A percentile compares a stretch with the other conserved stretches of the same genome.
Conservation (phyloP, 2,113 vertebrate genomes). For the Rafetus swinhoei region DNA sequence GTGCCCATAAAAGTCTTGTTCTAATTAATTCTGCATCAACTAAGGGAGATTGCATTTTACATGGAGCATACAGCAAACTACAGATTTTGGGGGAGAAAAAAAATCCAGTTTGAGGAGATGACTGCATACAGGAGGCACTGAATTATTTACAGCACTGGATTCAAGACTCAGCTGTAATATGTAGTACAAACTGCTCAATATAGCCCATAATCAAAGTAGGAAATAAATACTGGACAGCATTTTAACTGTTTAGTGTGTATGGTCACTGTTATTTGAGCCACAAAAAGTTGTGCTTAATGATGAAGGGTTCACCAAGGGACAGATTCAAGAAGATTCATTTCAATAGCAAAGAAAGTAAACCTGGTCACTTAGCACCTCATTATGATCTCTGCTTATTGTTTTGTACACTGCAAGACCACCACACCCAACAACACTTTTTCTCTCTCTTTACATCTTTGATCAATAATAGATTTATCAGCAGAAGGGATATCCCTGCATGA, state of each 20-base stretch:
- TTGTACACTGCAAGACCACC: background rate
- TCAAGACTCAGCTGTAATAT: background rate
- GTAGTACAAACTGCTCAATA: background rate
- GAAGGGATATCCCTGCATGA: background rate
- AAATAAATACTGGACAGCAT: background rate
- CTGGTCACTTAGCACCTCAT: background rate
- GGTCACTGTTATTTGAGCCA: background rate
- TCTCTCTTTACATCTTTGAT: background rate
- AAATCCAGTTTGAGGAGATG: background rate
- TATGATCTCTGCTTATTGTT: background rate
- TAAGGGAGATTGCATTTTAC: background rate
- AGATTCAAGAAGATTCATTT: background rate
- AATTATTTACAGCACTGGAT: background rate
- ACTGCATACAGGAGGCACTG: background rate
- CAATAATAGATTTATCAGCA: background rate
- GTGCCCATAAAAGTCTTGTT: background rate
- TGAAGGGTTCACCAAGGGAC: background rate
- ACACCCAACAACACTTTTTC: background rate
- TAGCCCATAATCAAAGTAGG: background rate
- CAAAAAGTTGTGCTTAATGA: background rate
- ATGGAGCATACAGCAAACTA: background rate
- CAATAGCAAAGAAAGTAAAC: background rate
- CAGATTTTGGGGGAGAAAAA: background rate
- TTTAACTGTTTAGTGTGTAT: background rate
- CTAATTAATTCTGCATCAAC: fast-evolving